Percentiles rank a stretch among this genome's conserved stretches.
Evolutionary conservation across 64 coral and sea anemone genomes (phyloP).

Genomic region (Hydrozoanthus tunicans): DNA sequence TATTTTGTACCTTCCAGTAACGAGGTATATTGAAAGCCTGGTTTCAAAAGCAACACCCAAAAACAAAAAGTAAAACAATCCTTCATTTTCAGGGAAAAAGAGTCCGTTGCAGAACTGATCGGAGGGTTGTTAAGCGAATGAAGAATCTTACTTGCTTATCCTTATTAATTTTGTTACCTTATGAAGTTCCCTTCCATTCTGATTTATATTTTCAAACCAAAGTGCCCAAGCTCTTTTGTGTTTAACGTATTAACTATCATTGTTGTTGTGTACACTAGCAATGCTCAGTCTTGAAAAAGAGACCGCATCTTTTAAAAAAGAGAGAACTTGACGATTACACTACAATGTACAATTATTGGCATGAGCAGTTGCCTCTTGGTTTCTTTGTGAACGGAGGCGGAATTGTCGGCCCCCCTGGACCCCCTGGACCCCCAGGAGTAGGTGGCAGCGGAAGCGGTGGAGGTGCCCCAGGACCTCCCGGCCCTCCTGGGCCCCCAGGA

Average conservation of each 20-base stretch:
- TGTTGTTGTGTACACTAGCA: slow-evolving; percentile 1
- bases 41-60: too few relatives aligned
- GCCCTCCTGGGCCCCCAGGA: slow-evolving; percentile 86
- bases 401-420: slow-evolving; percentile 65
- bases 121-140: too few relatives aligned
- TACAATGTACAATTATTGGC: slow-evolving; percentile 66
- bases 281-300: slow-evolving; percentile 4
- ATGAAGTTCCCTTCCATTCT: background rate
- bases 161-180: too few relatives aligned
- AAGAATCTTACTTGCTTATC: too few relatives aligned
- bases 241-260: background rate
- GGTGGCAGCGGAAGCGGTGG: slow-evolving; percentile 87
- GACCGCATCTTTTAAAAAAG: slow-evolving; percentile 48
- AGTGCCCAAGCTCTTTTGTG: background rate
- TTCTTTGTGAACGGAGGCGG: slow-evolving; percentile 86
- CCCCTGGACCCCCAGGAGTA: slow-evolving; percentile 60
- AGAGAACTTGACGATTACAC: background rate
- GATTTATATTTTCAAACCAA: background rate
- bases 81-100: too few relatives aligned
- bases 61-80: too few relatives aligned
- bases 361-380: slow-evolving; percentile 78
- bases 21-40: too few relatives aligned
- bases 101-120: too few relatives aligned
- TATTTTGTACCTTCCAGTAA: too few relatives aligned
- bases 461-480: slow-evolving; percentile 73